Evolutionary conservation across 2,888 invertebrate species (phyloP).

Genomic region (Plemyria rubiginata): DNA sequence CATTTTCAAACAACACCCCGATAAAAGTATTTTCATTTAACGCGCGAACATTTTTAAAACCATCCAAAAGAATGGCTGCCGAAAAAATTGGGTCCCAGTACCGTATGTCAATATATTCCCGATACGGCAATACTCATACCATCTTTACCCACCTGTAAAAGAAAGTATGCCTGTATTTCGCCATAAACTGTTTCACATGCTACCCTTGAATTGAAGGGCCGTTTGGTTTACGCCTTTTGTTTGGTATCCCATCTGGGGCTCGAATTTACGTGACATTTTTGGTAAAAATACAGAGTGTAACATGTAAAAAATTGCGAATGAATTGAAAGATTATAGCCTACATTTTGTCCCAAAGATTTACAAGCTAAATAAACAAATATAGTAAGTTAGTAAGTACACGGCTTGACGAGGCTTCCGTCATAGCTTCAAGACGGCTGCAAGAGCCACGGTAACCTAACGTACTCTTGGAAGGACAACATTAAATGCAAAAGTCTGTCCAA

Average conservation of each 20-base stretch:
- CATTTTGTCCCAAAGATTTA: too few species aligned
- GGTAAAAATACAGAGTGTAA: slow-evolving; percentile 13
- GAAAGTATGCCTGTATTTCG: slow-evolving; percentile 39
- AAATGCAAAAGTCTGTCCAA: too few species aligned
- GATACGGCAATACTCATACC: slow-evolving; percentile 13
- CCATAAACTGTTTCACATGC: slow-evolving; percentile 50
- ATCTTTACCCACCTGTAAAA: slow-evolving; percentile 39
- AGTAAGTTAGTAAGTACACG: too few species aligned
- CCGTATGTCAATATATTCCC: slow-evolving; percentile 31
- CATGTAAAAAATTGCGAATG: neutral
- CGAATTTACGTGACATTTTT: slow-evolving; percentile 30
- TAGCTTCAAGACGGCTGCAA: too few species aligned
- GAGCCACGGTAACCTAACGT: too few species aligned
- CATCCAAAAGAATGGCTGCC: slow-evolving; percentile 7
- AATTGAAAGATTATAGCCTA: neutral
- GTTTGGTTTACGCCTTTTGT: slow-evolving; percentile 54
- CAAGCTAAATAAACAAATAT: too few species aligned
- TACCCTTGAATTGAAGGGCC: slow-evolving; percentile 45
- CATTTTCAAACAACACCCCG: neutral
- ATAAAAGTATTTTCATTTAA: neutral
- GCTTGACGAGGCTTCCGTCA: too few species aligned
- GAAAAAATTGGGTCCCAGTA: slow-evolving; percentile 12
- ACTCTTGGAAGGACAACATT: too few species aligned
- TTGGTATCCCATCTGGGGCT: slow-evolving; percentile 47
- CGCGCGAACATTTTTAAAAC: neutral